Base-by-base conservation (phyloP, 92 coral and sea anemone genomes). In the Ricordea florida region DNA sequence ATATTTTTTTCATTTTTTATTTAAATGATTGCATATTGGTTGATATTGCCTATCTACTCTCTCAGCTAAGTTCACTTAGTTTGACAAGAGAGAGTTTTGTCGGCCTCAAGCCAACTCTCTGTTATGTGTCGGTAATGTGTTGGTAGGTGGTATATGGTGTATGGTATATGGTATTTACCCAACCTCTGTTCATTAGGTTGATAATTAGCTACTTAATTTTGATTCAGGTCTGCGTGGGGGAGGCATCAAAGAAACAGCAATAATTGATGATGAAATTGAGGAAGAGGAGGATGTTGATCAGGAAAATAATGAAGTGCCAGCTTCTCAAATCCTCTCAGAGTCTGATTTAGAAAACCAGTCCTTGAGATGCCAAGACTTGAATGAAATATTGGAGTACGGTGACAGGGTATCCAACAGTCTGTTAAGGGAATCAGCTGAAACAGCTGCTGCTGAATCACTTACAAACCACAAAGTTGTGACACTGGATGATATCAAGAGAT, bases 261-360 rank as follows among this genome's bases (percentile, higher is more conserved):
- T 83, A n/a, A 75, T 91, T 9, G 93, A 91, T 33, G 93, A 83
- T 26, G 83, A 82, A 51, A 70, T 82, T 43, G 91, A 80, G 17
- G 83, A 74, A 25, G 81, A 65, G 48, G 72, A 79, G 14, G 82
- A 53, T 3, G 86, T 57, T 18, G 81, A 46, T 0, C 46, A 43
- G 23, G 81, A 79, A 14, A 81, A 72, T 34, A 87, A 90, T 28
- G 57, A 72, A 25, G 22, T 49, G 17, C 58, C 36, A 11, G 18
- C 56, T 32, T 33, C 66, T 0, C 65, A 58, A n/a, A 34, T 70
- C 36, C 28, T 43, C 17, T 44, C 57, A 17, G 81, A 79, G 15
- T 43, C 68, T 47, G 74, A 87, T 6, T 73, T 75, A 25, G 57
- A 63, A 51, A 76, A 75, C 13, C 66, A 84, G 4, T 57, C 82